Percentiles rank a stretch among this genome's conserved stretches.
phyloP scores from a whole-genome alignment of 2,888 invertebrate species.

The Alloplasta piceator region DNA sequence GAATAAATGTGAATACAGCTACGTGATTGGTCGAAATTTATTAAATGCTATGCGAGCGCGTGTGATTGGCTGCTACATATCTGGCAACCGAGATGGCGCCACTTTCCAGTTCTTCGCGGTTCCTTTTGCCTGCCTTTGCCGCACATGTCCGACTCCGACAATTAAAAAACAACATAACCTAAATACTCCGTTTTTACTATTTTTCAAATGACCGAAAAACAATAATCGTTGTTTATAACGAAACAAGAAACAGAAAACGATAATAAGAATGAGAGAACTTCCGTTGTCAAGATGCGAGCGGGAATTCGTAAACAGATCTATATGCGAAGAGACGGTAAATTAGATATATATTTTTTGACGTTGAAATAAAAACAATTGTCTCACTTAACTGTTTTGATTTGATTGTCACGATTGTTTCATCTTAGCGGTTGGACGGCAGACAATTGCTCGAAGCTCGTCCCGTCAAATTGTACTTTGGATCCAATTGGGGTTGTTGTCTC shows the following conservation, averaged over 20 bases:
- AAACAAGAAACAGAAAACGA: background rate
- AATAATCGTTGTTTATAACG: background rate
- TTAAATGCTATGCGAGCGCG: too few relatives aligned
- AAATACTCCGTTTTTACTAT: background rate
- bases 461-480: constrained; percentile 90
- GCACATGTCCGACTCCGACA: constrained; percentile 27
- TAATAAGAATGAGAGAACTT: constrained; percentile 86
- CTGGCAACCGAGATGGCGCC: constrained; percentile 35
- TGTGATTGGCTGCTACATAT: too few relatives aligned
- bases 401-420: constrained; percentile 66
- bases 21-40: too few relatives aligned
- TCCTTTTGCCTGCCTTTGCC: constrained; percentile 18
- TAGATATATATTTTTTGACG: constrained; percentile 24
- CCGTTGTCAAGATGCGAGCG: constrained; percentile 89
- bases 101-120: constrained; percentile 12
- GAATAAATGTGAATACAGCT: too few relatives aligned
- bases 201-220: constrained; percentile 5
- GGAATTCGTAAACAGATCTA: constrained; percentile 87
- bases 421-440: constrained; percentile 92
- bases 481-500: constrained; percentile 92
- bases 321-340: constrained; percentile 87
- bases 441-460: constrained; percentile 89
- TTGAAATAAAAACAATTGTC: constrained; percentile 5
- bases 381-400: constrained; percentile 20
- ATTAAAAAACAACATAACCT: constrained; percentile 36